Base-by-base conservation (phyloP, 2,888 invertebrate species). In the Ptilodon capucinus region DNA sequence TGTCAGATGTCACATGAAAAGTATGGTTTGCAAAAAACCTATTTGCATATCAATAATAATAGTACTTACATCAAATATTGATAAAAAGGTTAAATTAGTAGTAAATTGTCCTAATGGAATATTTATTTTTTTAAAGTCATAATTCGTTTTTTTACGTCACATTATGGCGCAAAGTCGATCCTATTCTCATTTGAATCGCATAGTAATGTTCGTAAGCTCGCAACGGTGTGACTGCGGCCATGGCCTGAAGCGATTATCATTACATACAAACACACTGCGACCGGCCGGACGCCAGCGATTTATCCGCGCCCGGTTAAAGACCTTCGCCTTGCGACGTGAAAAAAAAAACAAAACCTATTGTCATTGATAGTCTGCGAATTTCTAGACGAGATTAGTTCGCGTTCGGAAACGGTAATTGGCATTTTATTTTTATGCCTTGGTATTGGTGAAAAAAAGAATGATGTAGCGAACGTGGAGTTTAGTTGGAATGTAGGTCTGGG, bases 201-300 rank as follows among this genome's bases (percentile, higher is more conserved):
- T n/a, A n/a, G n/a, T n/a, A n/a, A n/a, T n/a, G 43, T 53, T 48
- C 41, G 41, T 11, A 5, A 2, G 54, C 44, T 67, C 69, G 44
- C 1, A 45, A 40, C 75, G 71, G 68, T 80, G 77, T 73, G 57
- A 78, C 6, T 48, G 56, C 39, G 51, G 16, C 51, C 49, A 32
- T 18, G 62, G 71, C 74, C 72, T 57, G 40, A 64, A 71, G 78
- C 78, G 51, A 67, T 44, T 46, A 3, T 76, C 71, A 75, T 76
- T 78, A 74, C 72, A 66, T 67, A 51, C 68, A 68, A 54, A 66
- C 58, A 59, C 53, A 68, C 67, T 64, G 52, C 54, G 53, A 64
- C 68, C 82, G 53, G 64, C 68, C 82, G 81, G 81, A 84, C 80
- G 74, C 72, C 50, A 62, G 68, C 74, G 68, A 81, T 83, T 79